Evolutionary conservation across 92 coral and sea anemone genomes (phyloP), one percentile per base, ranked within the genome.

Genomic region (Micromussa lordhowensis): DNA sequence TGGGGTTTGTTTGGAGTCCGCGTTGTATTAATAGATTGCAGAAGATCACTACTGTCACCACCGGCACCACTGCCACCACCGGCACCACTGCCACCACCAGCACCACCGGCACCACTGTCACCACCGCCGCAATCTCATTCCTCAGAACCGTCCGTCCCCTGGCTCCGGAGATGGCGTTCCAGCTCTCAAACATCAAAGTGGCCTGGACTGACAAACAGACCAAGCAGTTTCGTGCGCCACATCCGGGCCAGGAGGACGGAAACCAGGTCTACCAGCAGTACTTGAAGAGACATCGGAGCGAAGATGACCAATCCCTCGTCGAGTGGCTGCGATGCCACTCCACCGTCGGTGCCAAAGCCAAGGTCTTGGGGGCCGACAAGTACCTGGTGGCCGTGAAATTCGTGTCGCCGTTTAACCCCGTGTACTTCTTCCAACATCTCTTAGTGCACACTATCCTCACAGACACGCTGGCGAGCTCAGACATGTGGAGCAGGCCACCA

Each of bases 101-200:
- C n/a, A n/a, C n/a, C n/a, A n/a, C n/a, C n/a, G n/a, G n/a, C n/a
- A n/a, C n/a, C n/a, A n/a, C n/a, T n/a, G n/a, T n/a, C n/a, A n/a
- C n/a, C n/a, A n/a, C n/a, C n/a, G n/a, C n/a, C n/a, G n/a, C n/a
- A n/a, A n/a, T n/a, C n/a, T 76, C 85, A 4, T 80, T 74, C 55
- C 48, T 88, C 10, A 2, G 75, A 0, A 82, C 86, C 0, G 57
- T 91, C 29, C 32, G 48, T 2, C 89, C 1, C 5, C 19, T 68
- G 7, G 91, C 68, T 28, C 91, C 91, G 0, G 91, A 91, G 31
- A 91, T 91, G 91, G 31, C 72, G 1, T 24, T 77, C 9, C 68
- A 80, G 26, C 15, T 87, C 3, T 78, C 82, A 3, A 31, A 24
- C 17, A 13, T 48, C 15, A 91, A 87, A 49, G 71, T 58, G 26